Conservation (phyloP, 2,888 invertebrate genomes). For the Nematopogon swammerdamellus region DNA sequence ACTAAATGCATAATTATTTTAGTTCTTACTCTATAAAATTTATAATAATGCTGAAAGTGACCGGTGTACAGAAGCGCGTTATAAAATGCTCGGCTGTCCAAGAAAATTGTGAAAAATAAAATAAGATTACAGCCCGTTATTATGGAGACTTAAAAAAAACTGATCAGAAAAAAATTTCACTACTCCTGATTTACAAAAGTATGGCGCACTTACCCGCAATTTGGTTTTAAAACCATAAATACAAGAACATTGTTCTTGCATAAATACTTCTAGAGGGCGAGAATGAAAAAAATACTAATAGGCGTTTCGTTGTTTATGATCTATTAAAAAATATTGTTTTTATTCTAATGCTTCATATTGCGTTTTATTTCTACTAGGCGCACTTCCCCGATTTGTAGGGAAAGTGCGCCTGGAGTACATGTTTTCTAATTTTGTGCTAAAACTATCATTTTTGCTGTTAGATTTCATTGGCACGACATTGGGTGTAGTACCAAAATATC, state of each 20-base stretch:
- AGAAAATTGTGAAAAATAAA: slow-evolving; percentile 1
- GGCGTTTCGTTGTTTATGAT: background rate
- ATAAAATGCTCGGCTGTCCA: too few species aligned
- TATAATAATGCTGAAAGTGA: too few species aligned
- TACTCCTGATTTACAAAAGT: slow-evolving; percentile 1
- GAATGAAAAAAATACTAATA: background rate
- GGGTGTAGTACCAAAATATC: background rate
- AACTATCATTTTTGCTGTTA: background rate
- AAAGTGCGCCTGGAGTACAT: slow-evolving; percentile 1
- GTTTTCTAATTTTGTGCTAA: background rate
- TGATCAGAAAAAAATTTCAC: background rate
- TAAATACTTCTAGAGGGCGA: background rate
- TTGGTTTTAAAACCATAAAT: slow-evolving; percentile 1
- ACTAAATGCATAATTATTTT: too few species aligned
- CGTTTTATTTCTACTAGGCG: slow-evolving; percentile 1
- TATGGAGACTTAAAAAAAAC: background rate
- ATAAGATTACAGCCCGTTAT: background rate
- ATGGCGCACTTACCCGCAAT: slow-evolving; percentile 1
- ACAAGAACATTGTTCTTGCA: too few species aligned
- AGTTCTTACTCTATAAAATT: too few species aligned
- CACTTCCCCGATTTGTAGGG: slow-evolving; percentile 2
- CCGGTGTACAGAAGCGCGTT: too few species aligned
- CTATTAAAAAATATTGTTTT: background rate
- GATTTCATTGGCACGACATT: background rate
- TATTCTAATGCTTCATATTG: slow-evolving; percentile 2